Evolutionary conservation across 2,888 invertebrate species (phyloP).

Genomic region (Cosmorhoe ocellata): DNA sequence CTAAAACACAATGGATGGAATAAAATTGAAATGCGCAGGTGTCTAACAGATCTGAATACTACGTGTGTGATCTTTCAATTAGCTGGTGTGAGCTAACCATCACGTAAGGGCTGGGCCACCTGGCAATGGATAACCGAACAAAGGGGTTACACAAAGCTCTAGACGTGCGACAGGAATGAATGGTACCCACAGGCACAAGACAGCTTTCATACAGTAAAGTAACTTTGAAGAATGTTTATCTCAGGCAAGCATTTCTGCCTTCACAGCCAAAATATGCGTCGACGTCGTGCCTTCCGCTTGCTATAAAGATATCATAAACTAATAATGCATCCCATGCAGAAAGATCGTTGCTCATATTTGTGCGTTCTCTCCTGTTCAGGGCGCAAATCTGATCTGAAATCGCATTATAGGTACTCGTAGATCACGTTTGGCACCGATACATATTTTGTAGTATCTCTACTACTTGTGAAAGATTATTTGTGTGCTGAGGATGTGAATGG

Average conservation of each 20-base stretch:
- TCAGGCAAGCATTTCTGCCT: not conserved
- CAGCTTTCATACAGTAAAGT: slow-evolving; percentile 10
- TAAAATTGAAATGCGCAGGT: slow-evolving; percentile 6
- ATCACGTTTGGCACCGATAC: no score
- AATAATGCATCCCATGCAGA: no score
- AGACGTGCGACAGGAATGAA: slow-evolving; percentile 55
- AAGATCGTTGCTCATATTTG: no score
- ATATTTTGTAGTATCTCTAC: slow-evolving; percentile 6
- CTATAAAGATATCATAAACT: no score
- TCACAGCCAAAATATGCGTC: not conserved
- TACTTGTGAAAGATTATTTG: slow-evolving; percentile 5
- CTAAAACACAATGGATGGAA: not conserved
- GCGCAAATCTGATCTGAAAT: no score
- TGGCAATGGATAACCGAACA: slow-evolving; percentile 30
- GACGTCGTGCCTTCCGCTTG: no score
- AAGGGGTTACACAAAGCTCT: slow-evolving; percentile 35
- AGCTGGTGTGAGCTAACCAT: slow-evolving; percentile 38
- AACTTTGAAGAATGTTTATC: not conserved
- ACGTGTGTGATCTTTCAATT: slow-evolving; percentile 39
- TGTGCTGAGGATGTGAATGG: slow-evolving; percentile 54
- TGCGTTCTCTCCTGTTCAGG: no score
- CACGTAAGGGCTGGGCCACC: slow-evolving; percentile 32
- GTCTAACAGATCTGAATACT: slow-evolving; percentile 14
- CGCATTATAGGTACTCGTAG: no score
- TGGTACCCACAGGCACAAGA: slow-evolving; percentile 42